Evolutionary conservation across 2,113 vertebrate species (phyloP).

Genomic region (Antechinus flavipes): DNA sequence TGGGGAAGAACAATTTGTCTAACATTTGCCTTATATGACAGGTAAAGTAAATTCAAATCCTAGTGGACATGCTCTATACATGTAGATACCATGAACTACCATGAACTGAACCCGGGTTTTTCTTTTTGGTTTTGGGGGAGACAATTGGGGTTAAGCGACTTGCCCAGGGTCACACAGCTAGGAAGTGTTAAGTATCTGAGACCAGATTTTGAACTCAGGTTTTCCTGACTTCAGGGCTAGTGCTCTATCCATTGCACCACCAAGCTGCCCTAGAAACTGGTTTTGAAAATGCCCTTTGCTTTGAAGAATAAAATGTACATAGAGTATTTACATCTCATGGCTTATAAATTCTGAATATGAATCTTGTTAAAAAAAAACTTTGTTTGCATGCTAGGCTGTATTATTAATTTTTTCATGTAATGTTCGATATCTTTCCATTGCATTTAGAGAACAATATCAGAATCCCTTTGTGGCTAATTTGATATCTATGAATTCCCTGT

Average conservation of each 20-base stretch:
- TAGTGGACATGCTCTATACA: background rate
- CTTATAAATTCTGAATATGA: slow-evolving; percentile 11
- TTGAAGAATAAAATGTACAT: background rate
- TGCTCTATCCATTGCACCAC: too few species aligned
- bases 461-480: slow-evolving; percentile 45
- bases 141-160: too few species aligned
- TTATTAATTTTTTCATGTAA: slow-evolving; percentile 53
- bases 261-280: too few species aligned
- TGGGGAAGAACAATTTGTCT: background rate
- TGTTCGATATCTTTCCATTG: slow-evolving; percentile 41
- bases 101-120: background rate
- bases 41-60: background rate
- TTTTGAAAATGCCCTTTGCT: background rate
- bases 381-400: background rate
- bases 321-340: background rate
- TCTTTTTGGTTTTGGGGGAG: too few species aligned
- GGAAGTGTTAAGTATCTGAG: too few species aligned
- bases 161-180: too few species aligned
- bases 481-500: slow-evolving; percentile 42
- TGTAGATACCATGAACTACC: fast-evolving
- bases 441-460: slow-evolving; percentile 56
- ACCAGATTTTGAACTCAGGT: too few species aligned
- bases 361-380: background rate
- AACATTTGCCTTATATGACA: background rate
- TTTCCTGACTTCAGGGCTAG: too few species aligned